Evolutionary conservation across 2,113 vertebrate genomes (phyloP), one percentile per base, ranked within the genome.

Genomic region (Toxostoma redivivum): DNA sequence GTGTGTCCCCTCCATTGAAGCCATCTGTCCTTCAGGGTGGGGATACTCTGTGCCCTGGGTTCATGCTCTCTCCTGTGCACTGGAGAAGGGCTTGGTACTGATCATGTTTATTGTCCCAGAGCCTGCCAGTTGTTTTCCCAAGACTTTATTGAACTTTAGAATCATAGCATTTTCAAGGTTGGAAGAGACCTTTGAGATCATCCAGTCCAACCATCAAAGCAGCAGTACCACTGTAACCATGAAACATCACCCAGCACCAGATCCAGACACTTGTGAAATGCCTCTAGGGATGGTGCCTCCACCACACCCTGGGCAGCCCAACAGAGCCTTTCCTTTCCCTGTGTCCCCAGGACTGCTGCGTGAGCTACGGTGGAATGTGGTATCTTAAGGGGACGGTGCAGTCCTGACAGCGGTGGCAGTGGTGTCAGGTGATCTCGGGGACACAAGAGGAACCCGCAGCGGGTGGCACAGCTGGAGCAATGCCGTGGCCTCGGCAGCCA

Each of bases 351-450:
- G 99, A 99, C 96, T 99, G 99, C 98, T 99, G 99, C 45, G 98
- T 98, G 79, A 99, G 99, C 96, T 96, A 98, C 1, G 99, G 98
- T 1, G 99, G 99, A 11, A 99, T 99, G 99, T 99, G 99, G 99
- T 99, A 99, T 92, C 99, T 99, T 82, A 99, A 99, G 91, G 99
- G 99, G 67, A 99, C 99, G 1, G 97, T 99, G n/a, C 99, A 98
- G 94, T 99, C 99, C 72, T 99, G 99, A 99, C 98, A 76, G 35
- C 16, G n/a, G 91, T 62, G 81, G 44, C 62, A 37, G 79, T 56
- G 2, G 78, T 27, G 80, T 19, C 88, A 8, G 35, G 14, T 2
- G 65, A 66, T 87, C 86, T 61, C 81, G 44, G 60, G 86, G 84
- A 84, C 33, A 3, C 53, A 42, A 88, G 79, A 95, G 80, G 73